Evolutionary conservation across 2,888 invertebrate species (phyloP), one percentile per base, ranked within the genome.

Genomic region (Chaetogeoica ovagalla): DNA sequence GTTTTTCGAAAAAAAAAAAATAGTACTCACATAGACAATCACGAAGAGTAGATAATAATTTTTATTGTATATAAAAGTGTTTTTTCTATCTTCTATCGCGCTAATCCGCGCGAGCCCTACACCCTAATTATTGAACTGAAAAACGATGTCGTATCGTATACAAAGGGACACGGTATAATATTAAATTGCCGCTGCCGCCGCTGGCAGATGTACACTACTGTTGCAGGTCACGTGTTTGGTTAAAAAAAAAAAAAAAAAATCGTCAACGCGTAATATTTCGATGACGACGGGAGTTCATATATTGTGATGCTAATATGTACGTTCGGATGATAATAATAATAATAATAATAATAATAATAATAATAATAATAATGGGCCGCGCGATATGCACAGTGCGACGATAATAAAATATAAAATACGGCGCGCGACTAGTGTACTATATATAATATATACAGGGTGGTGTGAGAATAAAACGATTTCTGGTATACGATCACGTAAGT

Each of bases 81-180:
- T 43, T 43, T 43, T 43, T 43, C 43, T 43, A 43, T 43, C 43
- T 59, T n/a, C n/a, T n/a, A n/a, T n/a, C n/a, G n/a, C n/a, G 5
- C 17, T 63, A 37, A 37, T 43, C 39, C 39, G 57, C 71, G 23
- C 5, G 59, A 39, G 39, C 9, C 13, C 43, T 43, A 4, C 71
- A 71, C 71, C 71, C 71, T 60, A 59, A 59, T 60, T 71, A 60
- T 71, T 71, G 59, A 11, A 71, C 71, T 43, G 71, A 71, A 60
- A 71, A 71, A 37, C 21, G 8, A 21, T 43, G 55, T 11, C 69
- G 37, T 30, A n/a, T 11, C 69, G 37, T 30, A 9, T 19, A 69
- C 68, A 52, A 52, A 57, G 55, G 70, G 9, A 23, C 21, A 15
- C 21, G 68, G 15, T 23, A 43, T 23, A 48, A 66, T n/a, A 66